Evolutionary conservation across 2,797 vertebrate species (phyloP).

Genomic region (Acanthurus tractus): DNA sequence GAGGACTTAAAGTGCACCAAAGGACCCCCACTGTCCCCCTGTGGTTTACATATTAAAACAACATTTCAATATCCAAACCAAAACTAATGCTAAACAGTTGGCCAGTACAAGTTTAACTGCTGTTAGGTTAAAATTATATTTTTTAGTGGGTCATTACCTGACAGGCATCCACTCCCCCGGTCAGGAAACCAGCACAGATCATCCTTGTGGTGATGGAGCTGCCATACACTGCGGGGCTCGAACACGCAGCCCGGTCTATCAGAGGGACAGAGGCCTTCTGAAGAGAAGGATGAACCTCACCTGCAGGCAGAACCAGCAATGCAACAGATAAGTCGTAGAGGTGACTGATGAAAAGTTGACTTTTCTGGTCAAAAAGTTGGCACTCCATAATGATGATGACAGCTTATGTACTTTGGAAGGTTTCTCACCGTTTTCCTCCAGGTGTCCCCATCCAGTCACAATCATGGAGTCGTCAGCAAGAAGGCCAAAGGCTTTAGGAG

Average conservation of each 20-base stretch:
- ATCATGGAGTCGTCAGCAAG: slow-evolving; percentile 55
- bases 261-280: slow-evolving; percentile 87
- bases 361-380: not conserved
- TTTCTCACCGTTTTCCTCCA: slow-evolving; percentile 81
- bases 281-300: slow-evolving; percentile 80
- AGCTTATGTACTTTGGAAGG: not conserved
- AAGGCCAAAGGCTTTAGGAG: slow-evolving; percentile 85
- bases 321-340: not conserved
- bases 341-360: not conserved
- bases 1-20: slow-evolving; percentile 80
- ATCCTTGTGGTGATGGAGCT: slow-evolving; percentile 84
- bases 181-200: slow-evolving; percentile 89
- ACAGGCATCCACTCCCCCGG: slow-evolving; percentile 90
- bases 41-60: slow-evolving; percentile 22
- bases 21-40: slow-evolving; percentile 96
- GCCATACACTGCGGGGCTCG: slow-evolving; percentile 83
- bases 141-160: slow-evolving; percentile 84
- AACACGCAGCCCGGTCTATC: slow-evolving; percentile 82
- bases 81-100: not conserved
- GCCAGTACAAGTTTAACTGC: not conserved
- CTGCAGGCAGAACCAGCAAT: slow-evolving; percentile 61
- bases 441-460: slow-evolving; percentile 92
- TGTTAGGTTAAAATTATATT: not conserved
- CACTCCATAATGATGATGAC: not conserved
- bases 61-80: not conserved